These are phyloP conservation scores for Pimephales promelas DNA, from an alignment of 2,113 vertebrate species.

Conservation along the genomic window DNA sequence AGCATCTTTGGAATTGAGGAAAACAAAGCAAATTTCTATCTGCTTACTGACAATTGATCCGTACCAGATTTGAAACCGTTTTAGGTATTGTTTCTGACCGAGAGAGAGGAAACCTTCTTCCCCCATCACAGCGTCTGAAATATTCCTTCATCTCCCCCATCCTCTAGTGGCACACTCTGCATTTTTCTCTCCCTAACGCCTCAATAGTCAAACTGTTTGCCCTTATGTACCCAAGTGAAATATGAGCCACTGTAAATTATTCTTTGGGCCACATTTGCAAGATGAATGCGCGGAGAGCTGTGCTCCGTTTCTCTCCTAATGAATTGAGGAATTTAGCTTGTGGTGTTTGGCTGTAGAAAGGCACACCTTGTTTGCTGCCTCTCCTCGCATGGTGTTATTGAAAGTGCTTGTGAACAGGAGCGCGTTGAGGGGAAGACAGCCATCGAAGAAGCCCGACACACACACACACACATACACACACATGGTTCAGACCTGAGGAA, in stretches of 20 bases:
- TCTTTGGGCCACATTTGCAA: conserved; percentile 79
- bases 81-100: conserved; percentile 42
- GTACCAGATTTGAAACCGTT: neutral
- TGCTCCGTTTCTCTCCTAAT: conserved; percentile 79
- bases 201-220: conserved; percentile 77
- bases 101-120: conserved; percentile 31
- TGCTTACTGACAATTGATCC: conserved; percentile 3
- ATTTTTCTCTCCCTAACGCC: conserved; percentile 75
- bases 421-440: conserved; percentile 46
- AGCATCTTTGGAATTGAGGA: neutral
- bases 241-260: conserved; percentile 81
- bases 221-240: conserved; percentile 80
- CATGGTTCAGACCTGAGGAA: conserved; percentile 36
- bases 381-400: conserved; percentile 54
- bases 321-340: conserved; percentile 81
- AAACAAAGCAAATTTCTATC: neutral
- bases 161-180: conserved; percentile 76
- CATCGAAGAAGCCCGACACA: neutral
- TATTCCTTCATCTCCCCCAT: conserved; percentile 68
- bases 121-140: conserved; percentile 48
- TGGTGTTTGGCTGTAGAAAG: conserved; percentile 71
- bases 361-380: conserved; percentile 61
- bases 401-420: conserved; percentile 52
- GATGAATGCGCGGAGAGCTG: conserved; percentile 78
- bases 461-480: conserved; percentile 26